Base-by-base conservation (phyloP, 2,113 vertebrate species). In the Campylorhamphus procurvoides region DNA sequence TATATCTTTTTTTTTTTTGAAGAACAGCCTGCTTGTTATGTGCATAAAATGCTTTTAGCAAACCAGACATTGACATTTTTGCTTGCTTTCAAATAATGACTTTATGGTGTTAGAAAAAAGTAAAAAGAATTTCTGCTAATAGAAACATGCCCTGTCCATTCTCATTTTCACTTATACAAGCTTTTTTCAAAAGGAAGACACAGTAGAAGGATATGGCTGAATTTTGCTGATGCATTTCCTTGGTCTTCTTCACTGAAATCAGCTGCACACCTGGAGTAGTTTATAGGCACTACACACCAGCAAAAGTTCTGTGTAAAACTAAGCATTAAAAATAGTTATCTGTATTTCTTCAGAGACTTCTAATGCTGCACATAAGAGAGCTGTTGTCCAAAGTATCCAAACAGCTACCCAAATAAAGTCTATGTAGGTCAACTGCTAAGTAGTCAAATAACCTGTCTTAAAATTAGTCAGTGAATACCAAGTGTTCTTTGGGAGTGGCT, bases 401-500 rank as follows among this genome's bases (percentile, higher is more conserved):
- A 50, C 37, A 86, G n/a, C n/a, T 63, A 47, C 37, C 16, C 25
- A 60, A 23, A 74, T 75, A 25, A 9, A 14, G 33, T 40, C 2
- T 63, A 77, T 91, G 47, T 86, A 86, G 90, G 80, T 90, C 76
- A 84, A 13, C 47, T 69, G 44, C 86, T 83, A 94, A 74, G 79
- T 23, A 78, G 59, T 79, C 33, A 94, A 96, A 91, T 53, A 91
- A 93, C 80, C 72, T 74, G 55, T 90, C 33, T 89, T 74, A 63
- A 94, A 91, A 74, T 40, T 37, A 46, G 87, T 74, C 27, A 18
- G 14, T 86, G 62, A 93, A 78, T 60, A 53, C 23, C 35, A 27
- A 73, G 10, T 73, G 47, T 94, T 95, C 40, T 86, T 77, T 82
- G 68, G 74, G 92, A 90, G 92, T 76, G 84, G 62, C 80, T 87